These are phyloP conservation scores for Drosophila oshimai DNA, from an alignment of 1,140 invertebrate species.

Conservation along the genomic window DNA sequence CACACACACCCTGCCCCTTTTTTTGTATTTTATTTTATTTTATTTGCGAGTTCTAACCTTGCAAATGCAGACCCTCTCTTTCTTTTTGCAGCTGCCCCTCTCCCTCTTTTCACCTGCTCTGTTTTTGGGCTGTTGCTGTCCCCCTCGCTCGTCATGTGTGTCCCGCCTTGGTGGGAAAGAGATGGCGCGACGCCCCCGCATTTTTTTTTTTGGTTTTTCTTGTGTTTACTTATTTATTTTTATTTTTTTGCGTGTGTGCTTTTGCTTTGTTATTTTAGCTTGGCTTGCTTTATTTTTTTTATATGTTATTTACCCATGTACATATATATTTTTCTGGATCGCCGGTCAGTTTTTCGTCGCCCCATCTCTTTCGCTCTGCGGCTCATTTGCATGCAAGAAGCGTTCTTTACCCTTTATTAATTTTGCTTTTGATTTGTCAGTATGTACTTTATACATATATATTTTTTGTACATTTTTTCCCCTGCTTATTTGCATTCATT, in stretches of 20 bases:
- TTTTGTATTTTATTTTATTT: neutral
- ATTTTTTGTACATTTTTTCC: conserved; percentile 27
- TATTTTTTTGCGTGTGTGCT: conserved; percentile 20
- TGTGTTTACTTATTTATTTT: conserved; percentile 19
- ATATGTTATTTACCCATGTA: too few relatives aligned
- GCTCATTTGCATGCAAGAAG: conserved; percentile 30
- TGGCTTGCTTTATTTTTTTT: conserved; percentile 43
- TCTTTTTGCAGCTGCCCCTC: neutral
- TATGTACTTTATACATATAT: too few relatives aligned
- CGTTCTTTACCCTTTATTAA: conserved; percentile 21
- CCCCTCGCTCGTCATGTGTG: conserved; percentile 21
- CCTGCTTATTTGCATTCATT: conserved; percentile 65
- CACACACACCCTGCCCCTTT: conserved; percentile 5
- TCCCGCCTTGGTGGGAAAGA: conserved; percentile 12
- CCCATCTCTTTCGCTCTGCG: conserved; percentile 37
- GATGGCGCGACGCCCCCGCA: conserved; percentile 64
- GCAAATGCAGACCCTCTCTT: conserved; percentile 1
- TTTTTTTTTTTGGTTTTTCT: conserved; percentile 1
- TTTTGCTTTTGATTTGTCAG: conserved; percentile 57
- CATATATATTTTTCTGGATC: conserved; percentile 22
- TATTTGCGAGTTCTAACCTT: conserved; percentile 30
- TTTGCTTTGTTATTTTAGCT: conserved; percentile 49
- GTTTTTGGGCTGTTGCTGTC: conserved; percentile 40
- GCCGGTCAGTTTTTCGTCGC: conserved; percentile 52
- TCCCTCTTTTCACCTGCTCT: conserved; percentile 23